These are phyloP conservation scores for Amazonetta brasiliensis DNA, from an alignment of 2,797 vertebrate genomes.

Conservation along the genomic window DNA sequence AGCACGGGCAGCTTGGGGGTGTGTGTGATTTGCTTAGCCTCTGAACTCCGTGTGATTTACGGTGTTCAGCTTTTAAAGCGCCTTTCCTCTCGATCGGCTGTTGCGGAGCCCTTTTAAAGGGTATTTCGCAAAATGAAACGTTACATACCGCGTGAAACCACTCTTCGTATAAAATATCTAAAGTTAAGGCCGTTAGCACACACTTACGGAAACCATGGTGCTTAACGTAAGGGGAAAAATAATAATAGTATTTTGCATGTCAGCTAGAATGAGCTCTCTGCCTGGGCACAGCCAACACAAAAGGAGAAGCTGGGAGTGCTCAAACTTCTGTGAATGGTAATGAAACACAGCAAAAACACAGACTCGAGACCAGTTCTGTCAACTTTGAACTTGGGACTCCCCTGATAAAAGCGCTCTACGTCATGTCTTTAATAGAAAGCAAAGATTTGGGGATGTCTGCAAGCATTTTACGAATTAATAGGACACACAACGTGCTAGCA, in stretches of 20 bases:
- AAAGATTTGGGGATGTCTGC: background rate
- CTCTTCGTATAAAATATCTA: constrained; percentile 43
- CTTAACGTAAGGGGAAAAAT: background rate
- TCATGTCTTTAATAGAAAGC: constrained; percentile 20
- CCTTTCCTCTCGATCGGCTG: constrained; percentile 77
- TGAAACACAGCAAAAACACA: constrained; percentile 13
- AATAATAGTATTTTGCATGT: constrained; percentile 53
- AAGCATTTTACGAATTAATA: background rate
- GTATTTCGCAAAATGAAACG: constrained; percentile 76
- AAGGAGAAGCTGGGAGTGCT: constrained; percentile 5
- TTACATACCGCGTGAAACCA: constrained; percentile 69
- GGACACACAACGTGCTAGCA: background rate
- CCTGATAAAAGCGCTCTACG: background rate
- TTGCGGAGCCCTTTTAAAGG: constrained; percentile 80
- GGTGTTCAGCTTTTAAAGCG: constrained; percentile 83
- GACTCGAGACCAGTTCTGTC: background rate
- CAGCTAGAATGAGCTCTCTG: constrained; percentile 55
- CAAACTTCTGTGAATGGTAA: constrained; percentile 13
- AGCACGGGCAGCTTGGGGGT: constrained; percentile 82
- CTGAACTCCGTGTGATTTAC: constrained; percentile 86
- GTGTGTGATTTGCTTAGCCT: constrained; percentile 89
- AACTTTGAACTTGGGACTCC: constrained; percentile 47
- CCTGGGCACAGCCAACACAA: constrained; percentile 37
- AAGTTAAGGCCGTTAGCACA: constrained; percentile 60
- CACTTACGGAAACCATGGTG: constrained; percentile 46